Percentiles rank a stretch among this genome's conserved stretches.
These are phyloP conservation scores for Diachasmimorpha longicaudata DNA, from an alignment of 1,140 invertebrate genomes.

Conservation along the genomic window DNA sequence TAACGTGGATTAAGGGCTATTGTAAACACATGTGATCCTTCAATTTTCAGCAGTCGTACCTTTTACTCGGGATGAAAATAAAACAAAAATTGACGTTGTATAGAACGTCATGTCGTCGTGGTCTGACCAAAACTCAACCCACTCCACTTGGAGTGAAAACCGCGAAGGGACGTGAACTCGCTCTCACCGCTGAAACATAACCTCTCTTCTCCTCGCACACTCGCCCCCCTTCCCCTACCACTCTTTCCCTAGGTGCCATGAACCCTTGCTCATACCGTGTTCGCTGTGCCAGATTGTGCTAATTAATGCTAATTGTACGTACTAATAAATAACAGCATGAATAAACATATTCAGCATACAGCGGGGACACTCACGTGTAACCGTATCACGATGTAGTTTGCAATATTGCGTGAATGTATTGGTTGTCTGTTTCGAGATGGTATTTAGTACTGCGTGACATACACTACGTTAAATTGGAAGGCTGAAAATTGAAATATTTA, in stretches of 20 bases:
- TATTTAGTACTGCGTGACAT: neutral
- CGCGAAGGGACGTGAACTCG: constrained; percentile 12
- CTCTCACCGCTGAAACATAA: constrained; percentile 38
- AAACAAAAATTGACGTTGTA: neutral
- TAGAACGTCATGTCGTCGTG: neutral
- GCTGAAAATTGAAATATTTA: constrained; percentile 45
- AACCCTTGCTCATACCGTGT: constrained; percentile 13
- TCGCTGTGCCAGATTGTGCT: constrained; percentile 47
- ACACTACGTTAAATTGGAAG: neutral
- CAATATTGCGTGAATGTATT: neutral
- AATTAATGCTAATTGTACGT: constrained; percentile 58
- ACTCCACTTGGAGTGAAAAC: constrained; percentile 15
- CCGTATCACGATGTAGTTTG: neutral
- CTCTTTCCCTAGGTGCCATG: neutral
- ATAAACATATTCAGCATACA: constrained; percentile 48
- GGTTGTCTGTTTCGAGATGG: neutral
- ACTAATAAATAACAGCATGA: constrained; percentile 56
- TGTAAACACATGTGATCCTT: neutral
- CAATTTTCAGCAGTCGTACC: too few species aligned
- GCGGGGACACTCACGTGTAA: neutral
- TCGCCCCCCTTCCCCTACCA: neutral
- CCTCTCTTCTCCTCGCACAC: neutral
- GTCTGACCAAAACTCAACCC: constrained; percentile 13
- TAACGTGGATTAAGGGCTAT: neutral
- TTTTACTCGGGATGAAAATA: neutral